A percentile compares a stretch with the other conserved stretches of the same genome.
Conservation (phyloP, 2,888 invertebrate genomes). For the Rhorus exstirpatorius region DNA sequence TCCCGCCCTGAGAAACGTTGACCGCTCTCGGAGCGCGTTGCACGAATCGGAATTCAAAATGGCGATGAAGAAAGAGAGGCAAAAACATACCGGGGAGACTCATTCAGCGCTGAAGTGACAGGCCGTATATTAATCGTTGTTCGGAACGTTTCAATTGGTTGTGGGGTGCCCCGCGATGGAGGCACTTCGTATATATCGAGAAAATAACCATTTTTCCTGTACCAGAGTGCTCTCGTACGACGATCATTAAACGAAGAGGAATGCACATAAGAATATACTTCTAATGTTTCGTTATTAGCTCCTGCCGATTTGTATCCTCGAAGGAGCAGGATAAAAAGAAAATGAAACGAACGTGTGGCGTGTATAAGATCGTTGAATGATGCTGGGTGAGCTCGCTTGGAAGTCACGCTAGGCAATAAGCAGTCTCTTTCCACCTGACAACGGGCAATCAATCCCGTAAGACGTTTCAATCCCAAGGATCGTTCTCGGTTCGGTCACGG, state of each 20-base stretch:
- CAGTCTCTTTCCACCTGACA: conserved; percentile 77
- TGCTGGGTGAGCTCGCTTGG: conserved; percentile 10
- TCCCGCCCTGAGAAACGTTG: conserved; percentile 67
- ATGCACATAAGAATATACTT: conserved; percentile 39
- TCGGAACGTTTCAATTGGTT: conserved; percentile 83
- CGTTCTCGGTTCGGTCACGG: conserved; percentile 76
- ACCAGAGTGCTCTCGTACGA: background rate
- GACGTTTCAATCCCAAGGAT: conserved; percentile 82
- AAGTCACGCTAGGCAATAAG: conserved; percentile 72
- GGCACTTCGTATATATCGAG: conserved; percentile 44
- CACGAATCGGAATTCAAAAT: conserved; percentile 81
- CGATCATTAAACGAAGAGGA: background rate
- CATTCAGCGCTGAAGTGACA: conserved; percentile 73
- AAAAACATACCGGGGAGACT: conserved; percentile 21
- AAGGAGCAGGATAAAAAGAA: background rate
- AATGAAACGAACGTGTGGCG: conserved; percentile 22
- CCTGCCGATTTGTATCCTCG: conserved; percentile 50
- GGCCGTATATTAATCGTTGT: conserved; percentile 82
- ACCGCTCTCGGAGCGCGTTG: conserved; percentile 62
- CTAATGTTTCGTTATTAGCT: conserved; percentile 35
- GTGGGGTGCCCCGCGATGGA: conserved; percentile 65
- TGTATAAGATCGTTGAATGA: conserved; percentile 26
- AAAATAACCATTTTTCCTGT: conserved; percentile 49
- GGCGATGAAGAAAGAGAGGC: conserved; percentile 71
- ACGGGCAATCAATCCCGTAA: conserved; percentile 77